Evolutionary conservation across 2,113 vertebrate genomes (phyloP), one percentile per base, ranked within the genome.

Genomic region (Sprattus sprattus): DNA sequence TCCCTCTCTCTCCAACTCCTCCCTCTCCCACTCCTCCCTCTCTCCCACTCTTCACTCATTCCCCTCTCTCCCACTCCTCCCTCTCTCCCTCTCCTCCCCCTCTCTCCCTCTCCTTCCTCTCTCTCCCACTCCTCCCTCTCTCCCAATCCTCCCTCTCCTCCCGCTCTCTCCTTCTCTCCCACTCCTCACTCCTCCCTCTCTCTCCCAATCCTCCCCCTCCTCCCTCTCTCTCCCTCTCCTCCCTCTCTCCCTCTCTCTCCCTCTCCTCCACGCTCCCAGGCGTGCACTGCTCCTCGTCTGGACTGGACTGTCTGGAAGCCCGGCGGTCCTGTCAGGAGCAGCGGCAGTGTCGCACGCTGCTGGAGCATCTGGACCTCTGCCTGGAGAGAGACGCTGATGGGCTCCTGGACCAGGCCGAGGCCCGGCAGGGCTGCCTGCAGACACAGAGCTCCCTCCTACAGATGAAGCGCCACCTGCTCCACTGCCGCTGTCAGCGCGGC

Each of bases 401-500:
- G 0, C 88, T 89, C 0, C 90, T 94, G 86, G 92, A 92, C 60
- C 93, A n/a, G n/a, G n/a, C 92, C 0, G 85, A 94, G 2, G 89
- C 88, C 28, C 93, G 92, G 9, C 90, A 92, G 0, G 94, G 94
- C 83, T 99, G 98, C 89, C 87, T 96, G 80, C 93, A 96, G 5
- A 94, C 96, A 25, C 96, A 94, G 86, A 92, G 94, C 3, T 90
- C 92, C 10, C 93, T 99, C 0, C 91, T 95, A 86, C 93, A 93
- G 81, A 95, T 92, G 86, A 88, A 94, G 86, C 92, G 91, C 0
- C 92, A 95, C 83, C 93, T 99, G 88, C 87, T 95, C 88, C 90
- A 93, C 81, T 99, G 98, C 92, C 96, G 93, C 83, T 99, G 98
- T 87, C 95, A 96, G 44, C 95, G 96, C 0, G 96, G 95, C 83